Conservation (phyloP, 2,888 invertebrate species). For the Flabesymbios commensalis region DNA sequence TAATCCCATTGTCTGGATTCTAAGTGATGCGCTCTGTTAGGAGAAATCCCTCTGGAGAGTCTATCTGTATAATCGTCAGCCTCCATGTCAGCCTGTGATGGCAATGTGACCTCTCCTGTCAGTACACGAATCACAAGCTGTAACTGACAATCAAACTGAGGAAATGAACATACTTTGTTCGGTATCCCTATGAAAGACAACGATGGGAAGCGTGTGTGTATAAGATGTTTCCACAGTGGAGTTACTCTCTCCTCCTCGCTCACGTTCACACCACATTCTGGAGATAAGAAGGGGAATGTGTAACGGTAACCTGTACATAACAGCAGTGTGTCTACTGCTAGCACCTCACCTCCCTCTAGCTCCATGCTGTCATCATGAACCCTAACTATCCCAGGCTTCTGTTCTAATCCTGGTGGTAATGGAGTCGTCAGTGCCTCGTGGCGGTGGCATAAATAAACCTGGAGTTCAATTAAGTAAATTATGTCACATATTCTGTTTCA, state of each 20-base stretch:
- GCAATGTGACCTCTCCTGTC: slow-evolving; percentile 69
- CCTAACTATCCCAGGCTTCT: slow-evolving; percentile 8
- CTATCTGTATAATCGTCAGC: slow-evolving; percentile 71
- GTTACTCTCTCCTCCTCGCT: slow-evolving; percentile 81
- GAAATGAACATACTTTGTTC: slow-evolving; percentile 81
- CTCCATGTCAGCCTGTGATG: slow-evolving; percentile 70
- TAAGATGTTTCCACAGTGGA: slow-evolving; percentile 82
- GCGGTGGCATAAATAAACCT: slow-evolving; percentile 26
- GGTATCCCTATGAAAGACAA: slow-evolving; percentile 84
- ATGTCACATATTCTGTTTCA: too few relatives aligned
- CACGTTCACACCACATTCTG: slow-evolving; percentile 67
- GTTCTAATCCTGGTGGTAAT: slow-evolving; percentile 22
- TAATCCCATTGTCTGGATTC: slow-evolving; percentile 75
- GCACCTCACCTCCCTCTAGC: slow-evolving; percentile 68
- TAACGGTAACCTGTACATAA: slow-evolving; percentile 80
- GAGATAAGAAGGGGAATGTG: slow-evolving; percentile 74
- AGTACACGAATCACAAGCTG: slow-evolving; percentile 70
- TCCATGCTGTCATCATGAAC: slow-evolving; percentile 2
- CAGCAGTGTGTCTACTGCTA: slow-evolving; percentile 71
- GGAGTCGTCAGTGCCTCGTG: neutral
- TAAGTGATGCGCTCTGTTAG: slow-evolving; percentile 82
- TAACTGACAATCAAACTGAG: slow-evolving; percentile 82
- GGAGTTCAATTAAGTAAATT: too few relatives aligned
- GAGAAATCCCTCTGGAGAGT: slow-evolving; percentile 69
- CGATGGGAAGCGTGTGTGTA: slow-evolving; percentile 78